These are phyloP conservation scores for Chamaea fasciata DNA, from an alignment of 2,113 vertebrate species.

Conservation along the genomic window DNA sequence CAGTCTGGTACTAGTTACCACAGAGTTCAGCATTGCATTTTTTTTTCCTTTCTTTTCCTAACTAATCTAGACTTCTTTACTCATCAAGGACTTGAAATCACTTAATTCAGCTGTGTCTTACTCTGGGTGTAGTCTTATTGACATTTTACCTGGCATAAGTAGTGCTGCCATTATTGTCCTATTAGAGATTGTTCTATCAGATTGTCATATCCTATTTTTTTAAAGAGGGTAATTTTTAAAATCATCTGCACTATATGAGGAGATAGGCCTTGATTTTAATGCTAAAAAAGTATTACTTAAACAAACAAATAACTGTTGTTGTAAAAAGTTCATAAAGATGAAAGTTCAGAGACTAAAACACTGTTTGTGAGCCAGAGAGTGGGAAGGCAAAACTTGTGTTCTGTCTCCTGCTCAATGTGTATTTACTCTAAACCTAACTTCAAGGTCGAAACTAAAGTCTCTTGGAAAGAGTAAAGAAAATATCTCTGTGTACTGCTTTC, in stretches of 20 bases:
- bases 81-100: not conserved
- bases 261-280: not conserved
- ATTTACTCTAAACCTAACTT: conserved; percentile 47
- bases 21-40: not conserved
- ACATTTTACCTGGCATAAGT: not conserved
- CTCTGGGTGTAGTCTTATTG: not conserved
- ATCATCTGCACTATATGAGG: not conserved
- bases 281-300: not conserved
- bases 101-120: not conserved
- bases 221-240: not conserved
- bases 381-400: not conserved
- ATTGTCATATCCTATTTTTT: not conserved
- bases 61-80: not conserved
- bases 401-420: not conserved
- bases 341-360: not conserved
- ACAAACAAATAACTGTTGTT: not conserved
- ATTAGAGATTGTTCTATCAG: not conserved
- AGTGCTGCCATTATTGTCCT: not conserved
- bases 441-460: not conserved
- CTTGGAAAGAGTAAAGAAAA: conserved; percentile 20
- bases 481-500: not conserved
- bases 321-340: conserved; percentile 9
- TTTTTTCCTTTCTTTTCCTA: not conserved
- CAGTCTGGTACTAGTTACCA: not conserved
- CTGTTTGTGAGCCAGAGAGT: not conserved